These are phyloP conservation scores for Albula goreensis DNA, from an alignment of 2,113 vertebrate genomes.

Conservation along the genomic window DNA sequence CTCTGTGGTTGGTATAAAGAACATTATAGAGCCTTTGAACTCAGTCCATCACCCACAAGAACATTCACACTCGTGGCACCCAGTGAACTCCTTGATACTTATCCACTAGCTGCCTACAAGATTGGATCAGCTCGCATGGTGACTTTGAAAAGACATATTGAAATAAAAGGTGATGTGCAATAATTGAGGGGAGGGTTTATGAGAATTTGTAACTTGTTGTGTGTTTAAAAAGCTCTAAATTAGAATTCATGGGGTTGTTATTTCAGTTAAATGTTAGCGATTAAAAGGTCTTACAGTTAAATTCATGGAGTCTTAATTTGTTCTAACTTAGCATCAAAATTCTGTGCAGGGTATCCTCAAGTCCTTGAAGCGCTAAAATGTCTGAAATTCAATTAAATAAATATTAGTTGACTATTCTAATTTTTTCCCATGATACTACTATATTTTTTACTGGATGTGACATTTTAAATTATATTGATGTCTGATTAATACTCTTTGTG, in stretches of 20 bases:
- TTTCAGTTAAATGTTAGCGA: too few species aligned
- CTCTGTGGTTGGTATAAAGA: conserved; percentile 17
- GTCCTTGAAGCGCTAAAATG: background rate
- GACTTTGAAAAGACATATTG: conserved; percentile 33
- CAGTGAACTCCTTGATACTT: conserved; percentile 28
- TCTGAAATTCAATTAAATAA: background rate
- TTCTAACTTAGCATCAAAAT: background rate
- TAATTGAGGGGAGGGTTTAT: too few species aligned
- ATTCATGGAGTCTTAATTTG: too few species aligned
- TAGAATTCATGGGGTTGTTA: too few species aligned
- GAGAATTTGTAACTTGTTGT: too few species aligned
- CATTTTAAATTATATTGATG: background rate
- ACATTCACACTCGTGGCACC: conserved; percentile 18
- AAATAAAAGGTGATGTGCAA: background rate
- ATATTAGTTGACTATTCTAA: too few species aligned
- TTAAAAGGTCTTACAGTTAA: too few species aligned
- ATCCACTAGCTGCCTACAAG: conserved; percentile 30
- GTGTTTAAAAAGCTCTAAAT: too few species aligned
- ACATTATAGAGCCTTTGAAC: conserved; percentile 14
- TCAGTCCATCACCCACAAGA: conserved; percentile 22
- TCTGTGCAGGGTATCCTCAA: background rate
- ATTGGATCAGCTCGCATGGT: conserved; percentile 30
- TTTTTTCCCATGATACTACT: background rate
- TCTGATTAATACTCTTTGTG: conserved; percentile 15
- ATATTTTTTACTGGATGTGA: background rate